These are phyloP conservation scores for Spea bombifrons DNA, from an alignment of 2,113 vertebrate genomes.

Conservation along the genomic window DNA sequence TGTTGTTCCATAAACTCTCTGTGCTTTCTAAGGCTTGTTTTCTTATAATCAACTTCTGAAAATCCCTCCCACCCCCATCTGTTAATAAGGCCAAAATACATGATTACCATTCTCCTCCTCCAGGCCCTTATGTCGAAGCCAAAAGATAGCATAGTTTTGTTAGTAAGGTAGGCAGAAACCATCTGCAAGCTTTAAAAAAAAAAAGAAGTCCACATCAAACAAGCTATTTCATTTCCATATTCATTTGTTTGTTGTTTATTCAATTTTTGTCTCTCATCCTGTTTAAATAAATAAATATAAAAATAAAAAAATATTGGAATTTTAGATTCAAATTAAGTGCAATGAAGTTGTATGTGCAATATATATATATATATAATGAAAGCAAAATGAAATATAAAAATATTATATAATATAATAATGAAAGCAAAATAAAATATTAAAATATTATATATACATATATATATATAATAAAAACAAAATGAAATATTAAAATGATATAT, in stretches of 20 bases:
- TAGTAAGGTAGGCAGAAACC: slow-evolving; percentile 50
- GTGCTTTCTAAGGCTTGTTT: slow-evolving; percentile 31
- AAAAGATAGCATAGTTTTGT: slow-evolving; percentile 49
- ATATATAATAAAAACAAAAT: too few relatives aligned
- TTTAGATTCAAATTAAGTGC: too few relatives aligned
- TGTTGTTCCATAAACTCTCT: slow-evolving; percentile 43
- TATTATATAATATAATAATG: too few relatives aligned
- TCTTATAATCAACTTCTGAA: slow-evolving; percentile 27
- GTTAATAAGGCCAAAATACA: slow-evolving; percentile 16
- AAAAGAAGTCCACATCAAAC: slow-evolving; percentile 46
- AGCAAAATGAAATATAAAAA: too few relatives aligned
- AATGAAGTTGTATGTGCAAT: too few relatives aligned
- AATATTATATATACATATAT: too few relatives aligned
- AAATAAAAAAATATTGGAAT: too few relatives aligned
- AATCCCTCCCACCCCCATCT: slow-evolving; percentile 33
- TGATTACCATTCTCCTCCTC: slow-evolving; percentile 34
- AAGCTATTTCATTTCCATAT: slow-evolving; percentile 45
- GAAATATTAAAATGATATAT: too few relatives aligned
- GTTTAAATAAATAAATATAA: too few relatives aligned
- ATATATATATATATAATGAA: too few relatives aligned
- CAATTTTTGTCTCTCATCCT: neutral
- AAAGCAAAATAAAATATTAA: too few relatives aligned
- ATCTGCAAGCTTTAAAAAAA: slow-evolving; percentile 54
- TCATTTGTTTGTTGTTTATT: slow-evolving; percentile 11
- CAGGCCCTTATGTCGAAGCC: slow-evolving; percentile 32